Evolutionary conservation across 2,888 invertebrate genomes (phyloP), one percentile per base, ranked within the genome.

Genomic region (Carterocephalus palaemon): DNA sequence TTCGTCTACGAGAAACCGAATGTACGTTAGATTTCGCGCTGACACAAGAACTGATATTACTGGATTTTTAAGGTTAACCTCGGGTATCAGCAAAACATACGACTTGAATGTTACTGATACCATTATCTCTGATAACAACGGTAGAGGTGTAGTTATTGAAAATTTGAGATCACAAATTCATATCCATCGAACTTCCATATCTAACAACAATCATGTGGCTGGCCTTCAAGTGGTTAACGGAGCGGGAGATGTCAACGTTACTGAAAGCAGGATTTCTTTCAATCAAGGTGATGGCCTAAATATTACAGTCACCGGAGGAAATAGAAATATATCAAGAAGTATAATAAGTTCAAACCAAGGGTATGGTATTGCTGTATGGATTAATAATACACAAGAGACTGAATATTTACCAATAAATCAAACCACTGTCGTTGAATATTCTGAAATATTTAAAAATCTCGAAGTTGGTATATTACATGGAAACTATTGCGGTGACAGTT

Each of bases 241-340:
- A 1, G 97, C 95, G 0, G 97, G 97, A 1, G 97, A 98, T 72
- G 90, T 99, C 0, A 97, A 98, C 72, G 89, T 99, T 2, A 98
- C 98, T 10, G 92, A 94, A 59, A 96, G 96, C 53, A 89, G 92
- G 60, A 93, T 99, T 54, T 93, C 94, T 9, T 93, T 95, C 58
- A 99, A 99, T 71, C 90, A 92, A 65, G 97, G 97, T 1, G 97
- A 97, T 64, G 99, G 99, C 0, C 89, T 99, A 5, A 99, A 99
- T 72, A 92, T 99, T 6, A 97, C 98, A 0, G 96, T 96, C 49
- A 94, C 95, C 2, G 99, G 99, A 0, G 99, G 99, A 1, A 94
- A 93, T 59, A 90, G 96, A 51, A 97, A 99, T 64, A 90, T 99
- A 48, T 98, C 98, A 6, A 89, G 92, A 57, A 94, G 95, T 29